Base-by-base conservation (phyloP, 2,888 invertebrate species). In the Aporophyla lueneburgensis region DNA sequence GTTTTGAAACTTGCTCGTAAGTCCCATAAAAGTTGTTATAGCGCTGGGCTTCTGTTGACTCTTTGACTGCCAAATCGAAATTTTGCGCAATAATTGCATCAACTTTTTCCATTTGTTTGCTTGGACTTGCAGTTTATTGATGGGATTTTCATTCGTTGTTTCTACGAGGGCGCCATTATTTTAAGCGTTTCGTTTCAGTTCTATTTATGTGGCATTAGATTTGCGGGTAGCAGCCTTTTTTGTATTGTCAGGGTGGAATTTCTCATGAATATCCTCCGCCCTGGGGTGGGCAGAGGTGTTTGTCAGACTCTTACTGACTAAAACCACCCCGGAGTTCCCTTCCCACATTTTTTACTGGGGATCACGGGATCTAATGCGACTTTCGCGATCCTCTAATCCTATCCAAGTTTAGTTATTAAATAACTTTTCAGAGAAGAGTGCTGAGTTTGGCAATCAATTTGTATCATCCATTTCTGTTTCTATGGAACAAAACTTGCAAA, bases 1-100 rank as follows among this genome's bases (percentile, higher is more conserved):
- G 85, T 86, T 87, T 85, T 85, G 82, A 85, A 86, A 87, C 87
- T 88, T 59, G 62, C 63, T 69, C 71, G 46, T 80, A 85, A 85
- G 80, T 77, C 78, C 80, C 74, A 76, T 77, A 78, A 85, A 85
- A 85, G 78, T 85, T 85, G 74, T 81, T 82, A 80, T 75, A 77
- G 66, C 66, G 65, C 74, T 67, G 75, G 76, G 83, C 80, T 82
- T 78, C 79, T 77, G 78, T 84, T 88, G 81, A 82, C 58, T 56
- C 61, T 61, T 70, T 70, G 65, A 61, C 73, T 73, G 62, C 59
- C 46, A 76, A 80, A 62, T 71, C 51, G 19, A 53, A 82, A 81
- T 71, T 87, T 70, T 63, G 51, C 53, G 24, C 61, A 51, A 62
- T 73, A 75, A 74, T 79, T 71, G 70, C 69, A 59, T 75, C 54